Evolutionary conservation across 2,888 invertebrate species (phyloP).

Genomic region (Drymonia ruficornis): DNA sequence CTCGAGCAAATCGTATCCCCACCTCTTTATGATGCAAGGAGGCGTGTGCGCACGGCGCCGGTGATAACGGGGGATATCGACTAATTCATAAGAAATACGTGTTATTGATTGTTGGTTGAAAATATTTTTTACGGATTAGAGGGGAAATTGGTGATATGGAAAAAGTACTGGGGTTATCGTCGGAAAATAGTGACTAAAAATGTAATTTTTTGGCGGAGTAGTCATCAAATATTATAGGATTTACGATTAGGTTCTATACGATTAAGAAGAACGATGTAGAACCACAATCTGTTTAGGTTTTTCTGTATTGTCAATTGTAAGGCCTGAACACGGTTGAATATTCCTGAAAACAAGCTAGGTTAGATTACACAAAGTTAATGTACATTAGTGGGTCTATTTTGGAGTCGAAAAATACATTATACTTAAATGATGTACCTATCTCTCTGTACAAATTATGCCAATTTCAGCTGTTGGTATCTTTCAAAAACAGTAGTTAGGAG

Average conservation of each 20-base stretch:
- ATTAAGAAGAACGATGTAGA: no score
- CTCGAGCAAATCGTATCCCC: constrained; percentile 59
- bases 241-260: background rate
- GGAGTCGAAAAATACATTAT: no score
- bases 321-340: no score
- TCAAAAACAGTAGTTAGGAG: no score
- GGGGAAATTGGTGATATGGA: background rate
- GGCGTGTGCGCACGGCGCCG: constrained; percentile 35
- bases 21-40: constrained; percentile 45
- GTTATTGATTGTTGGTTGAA: background rate
- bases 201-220: background rate
- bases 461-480: no score
- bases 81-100: constrained; percentile 7
- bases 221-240: background rate
- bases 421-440: no score
- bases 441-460: no score
- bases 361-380: no score
- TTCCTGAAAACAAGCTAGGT: no score
- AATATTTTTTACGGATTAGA: background rate
- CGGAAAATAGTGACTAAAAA: background rate
- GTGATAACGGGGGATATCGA: constrained; percentile 22
- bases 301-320: no score
- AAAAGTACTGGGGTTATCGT: background rate
- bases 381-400: no score
- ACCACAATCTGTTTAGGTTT: no score